Conservation (phyloP, 2,888 invertebrate species). For the Chymomyza fuscimana region DNA sequence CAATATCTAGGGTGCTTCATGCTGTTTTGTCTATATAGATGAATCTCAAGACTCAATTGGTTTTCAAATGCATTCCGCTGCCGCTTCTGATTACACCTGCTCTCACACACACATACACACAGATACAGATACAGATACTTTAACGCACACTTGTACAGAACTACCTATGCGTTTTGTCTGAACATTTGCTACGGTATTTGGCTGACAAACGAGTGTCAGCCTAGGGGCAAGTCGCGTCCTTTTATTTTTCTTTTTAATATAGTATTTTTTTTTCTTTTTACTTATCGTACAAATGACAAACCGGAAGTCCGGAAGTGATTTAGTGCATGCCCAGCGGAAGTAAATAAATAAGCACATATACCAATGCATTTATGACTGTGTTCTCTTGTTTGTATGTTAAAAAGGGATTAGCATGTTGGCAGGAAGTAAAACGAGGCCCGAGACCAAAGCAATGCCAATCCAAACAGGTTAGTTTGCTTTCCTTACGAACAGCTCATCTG, state of each 20-base stretch:
- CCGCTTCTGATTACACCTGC: slow-evolving; percentile 47
- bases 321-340: slow-evolving; percentile 67
- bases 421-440: background rate
- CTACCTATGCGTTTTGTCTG: slow-evolving; percentile 1
- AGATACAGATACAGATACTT: background rate
- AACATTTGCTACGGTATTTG: slow-evolving; percentile 8
- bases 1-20: slow-evolving; percentile 45
- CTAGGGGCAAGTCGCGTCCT: background rate
- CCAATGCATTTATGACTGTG: slow-evolving; percentile 21
- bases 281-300: slow-evolving; percentile 50
- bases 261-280: slow-evolving; percentile 6
- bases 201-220: background rate
- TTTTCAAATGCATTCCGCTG: slow-evolving; percentile 7
- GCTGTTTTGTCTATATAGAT: background rate
- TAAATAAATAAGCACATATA: slow-evolving; percentile 59
- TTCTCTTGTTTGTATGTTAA: slow-evolving; percentile 15
- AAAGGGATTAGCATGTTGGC: slow-evolving; percentile 65
- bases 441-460: slow-evolving; percentile 39
- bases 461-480: slow-evolving; percentile 53
- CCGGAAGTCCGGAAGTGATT: slow-evolving; percentile 78
- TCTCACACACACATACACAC: slow-evolving; percentile 10
- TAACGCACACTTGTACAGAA: background rate
- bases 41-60: background rate
- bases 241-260: slow-evolving; percentile 4
- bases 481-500: slow-evolving; percentile 32